phyloP scores from a whole-genome alignment of 2,888 invertebrate genomes.

The Bellardia bayeri region DNA sequence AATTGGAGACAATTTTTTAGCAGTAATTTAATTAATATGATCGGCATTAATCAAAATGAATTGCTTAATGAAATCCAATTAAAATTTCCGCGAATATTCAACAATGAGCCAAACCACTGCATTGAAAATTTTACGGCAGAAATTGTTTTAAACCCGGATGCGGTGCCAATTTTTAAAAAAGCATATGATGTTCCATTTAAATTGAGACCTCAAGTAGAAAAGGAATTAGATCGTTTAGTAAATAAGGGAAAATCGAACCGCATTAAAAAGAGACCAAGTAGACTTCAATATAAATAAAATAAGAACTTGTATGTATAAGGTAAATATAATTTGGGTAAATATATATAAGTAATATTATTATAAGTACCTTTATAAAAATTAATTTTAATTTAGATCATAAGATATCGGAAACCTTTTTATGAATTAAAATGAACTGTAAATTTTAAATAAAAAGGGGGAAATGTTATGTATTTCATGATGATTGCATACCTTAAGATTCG shows the following conservation, averaged over 20 bases:
- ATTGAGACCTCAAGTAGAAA: conserved; percentile 73
- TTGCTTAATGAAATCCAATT: conserved; percentile 26
- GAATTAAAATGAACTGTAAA: no score
- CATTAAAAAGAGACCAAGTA: no score
- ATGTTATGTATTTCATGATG: no score
- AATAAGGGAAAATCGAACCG: neutral
- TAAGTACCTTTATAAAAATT: no score
- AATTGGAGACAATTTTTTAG: conserved; percentile 36
- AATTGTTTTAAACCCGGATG: conserved; percentile 55
- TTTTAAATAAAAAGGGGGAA: no score
- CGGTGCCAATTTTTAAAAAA: conserved; percentile 69
- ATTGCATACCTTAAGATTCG: no score
- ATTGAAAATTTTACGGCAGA: conserved; percentile 52
- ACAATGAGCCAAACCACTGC: conserved; percentile 39
- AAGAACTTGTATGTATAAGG: no score
- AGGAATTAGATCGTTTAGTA: conserved; percentile 72
- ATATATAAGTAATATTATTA: no score
- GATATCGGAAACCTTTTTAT: no score
- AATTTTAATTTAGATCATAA: no score
- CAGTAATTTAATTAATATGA: conserved; percentile 25
- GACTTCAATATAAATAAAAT: no score
- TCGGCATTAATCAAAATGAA: neutral
- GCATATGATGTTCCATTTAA: conserved; percentile 75
- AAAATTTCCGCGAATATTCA: conserved; percentile 52
- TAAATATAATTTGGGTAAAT: no score